Conservation (phyloP, 2,113 vertebrate genomes). For the Ammodytes marinus region DNA sequence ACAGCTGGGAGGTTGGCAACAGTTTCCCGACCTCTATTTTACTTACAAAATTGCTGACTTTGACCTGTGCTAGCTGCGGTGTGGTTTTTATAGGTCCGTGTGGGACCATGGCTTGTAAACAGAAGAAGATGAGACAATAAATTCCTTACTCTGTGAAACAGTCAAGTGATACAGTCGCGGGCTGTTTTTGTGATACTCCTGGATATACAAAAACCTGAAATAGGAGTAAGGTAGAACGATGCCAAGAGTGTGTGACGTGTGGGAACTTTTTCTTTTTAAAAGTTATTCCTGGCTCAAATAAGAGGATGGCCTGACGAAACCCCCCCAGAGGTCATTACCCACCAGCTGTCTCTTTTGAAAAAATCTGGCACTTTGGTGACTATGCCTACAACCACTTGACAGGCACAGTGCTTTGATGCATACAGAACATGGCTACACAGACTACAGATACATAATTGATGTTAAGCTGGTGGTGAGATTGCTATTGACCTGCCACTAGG, state of each 20-base stretch:
- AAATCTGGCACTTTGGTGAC: background rate
- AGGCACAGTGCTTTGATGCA: slow-evolving; percentile 2
- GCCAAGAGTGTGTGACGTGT: slow-evolving; percentile 35
- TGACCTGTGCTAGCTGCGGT: slow-evolving; percentile 64
- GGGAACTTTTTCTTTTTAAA: slow-evolving; percentile 37
- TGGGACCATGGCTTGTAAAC: slow-evolving; percentile 73
- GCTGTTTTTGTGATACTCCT: slow-evolving; percentile 58
- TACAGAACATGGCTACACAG: background rate
- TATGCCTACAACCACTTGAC: background rate
- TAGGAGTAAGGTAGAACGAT: slow-evolving; percentile 32
- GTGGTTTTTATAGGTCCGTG: slow-evolving; percentile 68
- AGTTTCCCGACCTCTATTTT: slow-evolving; percentile 68
- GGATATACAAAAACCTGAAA: slow-evolving; percentile 58
- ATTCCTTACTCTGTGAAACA: slow-evolving; percentile 75
- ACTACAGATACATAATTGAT: slow-evolving; percentile 14
- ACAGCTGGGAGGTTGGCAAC: slow-evolving; percentile 55
- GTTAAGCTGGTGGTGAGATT: slow-evolving; percentile 5
- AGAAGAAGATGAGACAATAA: slow-evolving; percentile 75
- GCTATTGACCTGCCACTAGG: too few species aligned
- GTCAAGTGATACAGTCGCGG: slow-evolving; percentile 70
- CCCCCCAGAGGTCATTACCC: background rate
- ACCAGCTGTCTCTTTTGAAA: background rate
- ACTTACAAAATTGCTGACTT: slow-evolving; percentile 79
- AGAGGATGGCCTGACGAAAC: slow-evolving; percentile 3
- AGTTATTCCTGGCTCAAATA: slow-evolving; percentile 10